phyloP scores from a whole-genome alignment of 2,888 invertebrate species.

The Notocelia uddmanniana region DNA sequence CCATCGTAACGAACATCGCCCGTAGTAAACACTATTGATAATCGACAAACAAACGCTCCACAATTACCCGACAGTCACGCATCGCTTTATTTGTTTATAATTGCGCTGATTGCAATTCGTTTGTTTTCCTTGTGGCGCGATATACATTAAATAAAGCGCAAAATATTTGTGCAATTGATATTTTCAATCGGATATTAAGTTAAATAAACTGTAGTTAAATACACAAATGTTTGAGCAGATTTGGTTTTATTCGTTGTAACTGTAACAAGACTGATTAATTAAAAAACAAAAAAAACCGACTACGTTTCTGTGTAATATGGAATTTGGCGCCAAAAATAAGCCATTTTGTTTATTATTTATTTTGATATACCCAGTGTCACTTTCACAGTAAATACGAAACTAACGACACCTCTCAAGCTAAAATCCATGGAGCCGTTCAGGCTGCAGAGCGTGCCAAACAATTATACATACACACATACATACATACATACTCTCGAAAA shows the following conservation, averaged over 20 bases:
- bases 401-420: too few species aligned
- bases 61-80: not conserved
- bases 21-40: not conserved
- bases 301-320: too few species aligned
- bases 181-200: conserved; percentile 2
- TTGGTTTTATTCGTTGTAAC: not conserved
- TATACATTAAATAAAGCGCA: not conserved
- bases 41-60: not conserved
- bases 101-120: conserved; percentile 24
- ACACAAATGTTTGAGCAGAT: not conserved
- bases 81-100: conserved; percentile 20
- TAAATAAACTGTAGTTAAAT: not conserved
- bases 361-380: too few species aligned
- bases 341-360: too few species aligned
- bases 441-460: too few species aligned
- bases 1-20: not conserved
- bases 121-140: not conserved
- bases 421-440: too few species aligned
- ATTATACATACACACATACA: too few species aligned
- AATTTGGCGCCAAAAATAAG: too few species aligned
- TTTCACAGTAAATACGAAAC: too few species aligned
- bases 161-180: conserved; percentile 6
- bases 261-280: not conserved
- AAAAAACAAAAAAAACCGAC: not conserved
- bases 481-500: too few species aligned